Percentiles rank a stretch among this genome's conserved stretches.
These are phyloP conservation scores for Trichoplusia ni DNA, from an alignment of 1,140 invertebrate species.

Conservation along the genomic window DNA sequence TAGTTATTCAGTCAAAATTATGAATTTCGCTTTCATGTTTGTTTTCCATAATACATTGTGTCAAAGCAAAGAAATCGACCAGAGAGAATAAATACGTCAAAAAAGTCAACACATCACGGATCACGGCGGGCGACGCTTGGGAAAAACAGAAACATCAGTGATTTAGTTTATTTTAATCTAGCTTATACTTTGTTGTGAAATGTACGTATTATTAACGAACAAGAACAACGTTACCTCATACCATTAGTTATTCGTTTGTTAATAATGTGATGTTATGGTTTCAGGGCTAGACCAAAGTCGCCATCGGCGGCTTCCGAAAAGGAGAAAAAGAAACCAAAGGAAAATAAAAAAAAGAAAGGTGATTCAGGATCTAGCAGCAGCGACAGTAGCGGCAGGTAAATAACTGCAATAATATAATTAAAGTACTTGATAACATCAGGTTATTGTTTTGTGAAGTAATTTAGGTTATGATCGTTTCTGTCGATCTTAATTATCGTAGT, in stretches of 20 bases:
- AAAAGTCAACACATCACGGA: too few relatives aligned
- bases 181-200: background rate
- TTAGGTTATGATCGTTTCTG: too few relatives aligned
- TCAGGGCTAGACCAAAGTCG: slow-evolving; percentile 84
- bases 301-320: slow-evolving; percentile 85
- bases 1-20: too few relatives aligned
- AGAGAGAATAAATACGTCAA: too few relatives aligned
- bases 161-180: background rate
- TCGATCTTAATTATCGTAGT: too few relatives aligned
- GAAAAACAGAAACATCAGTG: background rate
- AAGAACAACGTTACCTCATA: too few relatives aligned
- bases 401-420: background rate
- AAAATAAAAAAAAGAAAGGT: slow-evolving; percentile 84
- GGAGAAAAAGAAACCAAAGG: slow-evolving; percentile 87
- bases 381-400: slow-evolving; percentile 88
- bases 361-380: slow-evolving; percentile 89
- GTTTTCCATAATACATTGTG: too few relatives aligned
- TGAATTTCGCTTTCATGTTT: too few relatives aligned
- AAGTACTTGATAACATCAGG: too few relatives aligned
- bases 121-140: slow-evolving; percentile 6
- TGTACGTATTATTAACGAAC: background rate
- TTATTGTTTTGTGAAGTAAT: background rate
- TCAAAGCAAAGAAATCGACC: too few relatives aligned
- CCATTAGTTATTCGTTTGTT: too few relatives aligned
- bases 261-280: slow-evolving; percentile 34